Base-by-base conservation (phyloP, 2,797 vertebrate species). In the Geotria australis region DNA sequence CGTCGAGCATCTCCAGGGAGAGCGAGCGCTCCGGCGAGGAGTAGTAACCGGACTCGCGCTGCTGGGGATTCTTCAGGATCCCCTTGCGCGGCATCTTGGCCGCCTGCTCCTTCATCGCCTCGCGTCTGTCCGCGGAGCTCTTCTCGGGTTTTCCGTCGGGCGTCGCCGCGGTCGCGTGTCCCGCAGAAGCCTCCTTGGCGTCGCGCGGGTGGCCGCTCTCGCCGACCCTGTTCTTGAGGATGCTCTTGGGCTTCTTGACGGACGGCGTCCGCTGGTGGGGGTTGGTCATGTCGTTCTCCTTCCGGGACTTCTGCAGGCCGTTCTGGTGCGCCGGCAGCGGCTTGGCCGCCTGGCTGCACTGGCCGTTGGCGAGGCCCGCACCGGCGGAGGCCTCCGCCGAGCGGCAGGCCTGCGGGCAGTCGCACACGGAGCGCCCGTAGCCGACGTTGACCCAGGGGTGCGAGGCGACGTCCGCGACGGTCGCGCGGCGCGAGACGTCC, bases 361-460 rank as follows among this genome's bases (percentile, higher is more conserved):
- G 1, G 86, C 84, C 10, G 85, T 76, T 1, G 89, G 89, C 8
- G 79, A 88, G 11, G 80, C 77, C 1, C 85, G 77, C 15, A 96
- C 69, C 73, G 57, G 89, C 69, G 1, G 77, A 63, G 15, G 79
- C 70, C 48, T 80, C 65, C 3, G 76, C 71, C 0, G 72, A 71
- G 8, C 59, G 46, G 60, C 58, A 45, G 2, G 38, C 47, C 66
- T 66, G 10, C 57, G 47, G 10, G 48, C 9, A 46, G 59, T 57
- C 58, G 12, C 10, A 45, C 8, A 12, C 10, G n/a, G 61, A 62
- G 61, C 79, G 80, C 12, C 69, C 70, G 63, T 83, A 80, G 2
- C 70, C 70, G 0, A 83, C 14, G 73, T 94, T 96, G 55, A 98
- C 78, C 91, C 91, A 98, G 88, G 88, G 95, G 65, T 96, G 91